phyloP scores from a whole-genome alignment of 1,140 invertebrate species.

The Meloidogyne chitwoodi region DNA sequence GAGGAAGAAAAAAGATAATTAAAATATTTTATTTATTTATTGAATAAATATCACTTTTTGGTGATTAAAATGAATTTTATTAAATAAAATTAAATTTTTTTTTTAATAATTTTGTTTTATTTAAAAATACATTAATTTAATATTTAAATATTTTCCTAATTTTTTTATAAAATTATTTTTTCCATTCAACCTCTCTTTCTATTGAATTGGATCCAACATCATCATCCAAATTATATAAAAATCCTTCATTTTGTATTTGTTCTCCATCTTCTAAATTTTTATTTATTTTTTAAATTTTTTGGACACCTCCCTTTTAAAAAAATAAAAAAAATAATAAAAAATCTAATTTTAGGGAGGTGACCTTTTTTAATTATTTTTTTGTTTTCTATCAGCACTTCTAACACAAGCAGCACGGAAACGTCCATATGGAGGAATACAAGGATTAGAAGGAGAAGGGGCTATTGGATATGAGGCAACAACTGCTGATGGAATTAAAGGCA shows the following conservation, averaged over 20 bases:
- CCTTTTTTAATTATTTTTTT: conserved; percentile 4
- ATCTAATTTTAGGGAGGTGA: background rate
- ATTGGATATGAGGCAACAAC: conserved; percentile 1
- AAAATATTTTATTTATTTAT: too few relatives aligned
- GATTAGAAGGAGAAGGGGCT: conserved; percentile 14
- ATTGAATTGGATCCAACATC: conserved; percentile 4
- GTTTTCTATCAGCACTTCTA: conserved; percentile 11
- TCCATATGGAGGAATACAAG: conserved; percentile 9
- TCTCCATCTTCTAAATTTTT: background rate
- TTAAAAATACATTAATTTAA: too few relatives aligned
- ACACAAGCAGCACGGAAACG: conserved; percentile 13
- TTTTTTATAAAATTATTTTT: background rate
- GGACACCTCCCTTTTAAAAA: background rate
- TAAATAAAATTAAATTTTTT: too few relatives aligned
- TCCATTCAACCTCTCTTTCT: conserved; percentile 16
- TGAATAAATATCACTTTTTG: too few relatives aligned
- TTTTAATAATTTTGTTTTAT: too few relatives aligned
- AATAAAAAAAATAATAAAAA: background rate
- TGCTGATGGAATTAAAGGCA: background rate
- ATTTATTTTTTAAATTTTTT: conserved; percentile 2
- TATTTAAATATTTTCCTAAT: background rate
- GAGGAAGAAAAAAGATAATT: background rate
- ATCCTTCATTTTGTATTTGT: conserved; percentile 11
- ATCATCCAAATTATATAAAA: conserved; percentile 14
- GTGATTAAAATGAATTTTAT: too few relatives aligned